Evolutionary conservation across 1,140 invertebrate species (phyloP), one percentile per base, ranked within the genome.

Genomic region (Aphaenogaster rudis): DNA sequence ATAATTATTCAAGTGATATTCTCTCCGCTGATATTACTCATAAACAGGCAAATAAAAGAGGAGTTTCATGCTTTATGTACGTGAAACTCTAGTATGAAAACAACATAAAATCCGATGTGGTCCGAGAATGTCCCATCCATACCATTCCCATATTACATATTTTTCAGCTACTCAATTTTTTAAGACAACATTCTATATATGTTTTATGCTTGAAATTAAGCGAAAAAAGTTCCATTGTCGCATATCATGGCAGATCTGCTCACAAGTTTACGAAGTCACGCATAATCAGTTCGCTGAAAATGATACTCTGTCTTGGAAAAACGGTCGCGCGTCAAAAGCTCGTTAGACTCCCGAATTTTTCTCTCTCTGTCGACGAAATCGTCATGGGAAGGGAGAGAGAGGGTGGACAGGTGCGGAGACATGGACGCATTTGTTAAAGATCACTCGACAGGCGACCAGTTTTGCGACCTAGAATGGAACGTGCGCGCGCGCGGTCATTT

Each of bases 261-360:
- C n/a, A 21, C 45, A 61, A 13, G 48, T 67, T 59, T 64, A n/a
- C 63, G n/a, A 48, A 89, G 81, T 89, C 87, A 89, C 87, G 88
- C 72, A 86, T 81, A 76, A 48, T 67, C 48, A 48, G 59, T 33
- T 33, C 33, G 48, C 15, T 36, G 63, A 81, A 80, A 89, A 86
- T 59, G 76, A 74, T 86, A 64, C 78, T 78, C 63, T 11, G 48
- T 28, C 28, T 3, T 57, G 36, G 42, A 59, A 76, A 79, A 64
- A 66, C 54, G 77, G 69, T n/a, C 48, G 63, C 71, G 82, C 66
- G 80, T 92, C 74, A 93, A 92, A 91, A 89, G 88, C 88, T 92
- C 88, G 92, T 93, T 92, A 92, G 82, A 28, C 1, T 17, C 45
- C 48, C 36, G 21, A 69, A 45, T 69, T 36, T 28, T 28, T 42